Conservation (phyloP, 2,888 invertebrate species). For the Acanthosepion pharaonis region DNA sequence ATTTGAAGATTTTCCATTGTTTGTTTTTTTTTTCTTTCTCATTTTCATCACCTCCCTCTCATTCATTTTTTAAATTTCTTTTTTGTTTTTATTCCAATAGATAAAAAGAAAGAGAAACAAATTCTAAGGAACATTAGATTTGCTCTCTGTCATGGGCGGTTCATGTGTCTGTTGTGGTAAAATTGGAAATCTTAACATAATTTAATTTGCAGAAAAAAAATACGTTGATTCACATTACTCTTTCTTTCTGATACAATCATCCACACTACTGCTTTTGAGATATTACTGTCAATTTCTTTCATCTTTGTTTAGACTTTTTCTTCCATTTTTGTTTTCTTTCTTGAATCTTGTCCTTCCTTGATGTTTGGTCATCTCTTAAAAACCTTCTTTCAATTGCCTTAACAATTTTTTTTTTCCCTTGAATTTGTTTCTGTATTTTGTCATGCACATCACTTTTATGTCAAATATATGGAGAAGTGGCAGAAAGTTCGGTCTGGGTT, state of each 20-base stretch:
- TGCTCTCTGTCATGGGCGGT: background rate
- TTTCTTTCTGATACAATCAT: too few species aligned
- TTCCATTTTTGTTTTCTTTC: background rate
- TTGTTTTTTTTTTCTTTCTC: background rate
- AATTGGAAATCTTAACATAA: slow-evolving; percentile 5
- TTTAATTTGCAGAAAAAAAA: background rate
- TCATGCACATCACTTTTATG: background rate
- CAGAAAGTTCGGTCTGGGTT: background rate
- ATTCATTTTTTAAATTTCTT: background rate
- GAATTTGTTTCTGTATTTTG: background rate
- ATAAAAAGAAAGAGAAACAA: background rate
- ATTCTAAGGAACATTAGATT: background rate
- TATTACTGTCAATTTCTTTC: background rate
- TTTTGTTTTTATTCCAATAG: background rate
- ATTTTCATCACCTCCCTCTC: background rate
- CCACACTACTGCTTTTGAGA: background rate
- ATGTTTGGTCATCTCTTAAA: slow-evolving; percentile 9
- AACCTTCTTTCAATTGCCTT: background rate
- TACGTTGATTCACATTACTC: background rate
- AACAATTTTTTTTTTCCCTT: background rate
- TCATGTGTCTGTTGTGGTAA: background rate
- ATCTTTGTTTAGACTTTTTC: background rate
- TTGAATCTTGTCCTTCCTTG: background rate
- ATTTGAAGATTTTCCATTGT: background rate
- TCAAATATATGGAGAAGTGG: background rate